Base-by-base conservation (phyloP, 2,113 vertebrate genomes). In the Istiophorus platypterus region DNA sequence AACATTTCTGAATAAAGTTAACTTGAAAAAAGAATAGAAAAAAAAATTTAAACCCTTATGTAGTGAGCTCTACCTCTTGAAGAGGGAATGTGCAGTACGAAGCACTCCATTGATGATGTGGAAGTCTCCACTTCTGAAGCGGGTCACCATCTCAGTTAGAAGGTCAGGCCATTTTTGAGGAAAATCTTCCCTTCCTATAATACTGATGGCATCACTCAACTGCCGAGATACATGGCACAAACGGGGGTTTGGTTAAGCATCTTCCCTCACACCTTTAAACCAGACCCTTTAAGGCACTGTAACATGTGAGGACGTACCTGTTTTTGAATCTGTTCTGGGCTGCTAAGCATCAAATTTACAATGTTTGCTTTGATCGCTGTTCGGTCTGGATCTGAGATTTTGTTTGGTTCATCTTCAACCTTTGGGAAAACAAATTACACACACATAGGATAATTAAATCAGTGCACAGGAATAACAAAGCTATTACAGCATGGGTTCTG, bases 191-290 rank as follows among this genome's bases (percentile, higher is more conserved):
- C 98, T 93, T 37, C 98, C 98, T 65, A 99, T 98, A 76, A 99
- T 99, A 85, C 98, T 99, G 85, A 99, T 99, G 29, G 98, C 97
- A 89, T 99, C 98, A 73, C 98, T 99, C n/a, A 99, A 72, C 98
- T 99, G 86, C 15, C 86, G 76, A 59, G 29, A 76, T 17, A 24
- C 5, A 84, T 0, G 15, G 0, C 1, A 71, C 3, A 14, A 34
- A 45, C 14, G 67, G 14, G 8, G 8, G 5, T 0, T 29, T 49
- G 17, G 18, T 29, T 58, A 15, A 62, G 7, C 0, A 62, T 24
- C 13, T 26, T 54, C 1, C 2, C 39, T 41, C 0, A 69, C 18
- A 29, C 2, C 14, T 58, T 37, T 5, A 69, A 56, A 72, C 39
- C 0, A 42, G 1, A 57, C 15, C 0, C 4, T 39, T 59, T 68